A percentile compares a stretch with the other conserved stretches of the same genome.
Evolutionary conservation across 2,797 vertebrate genomes (phyloP).

Genomic region (Cyclura pinguis): DNA sequence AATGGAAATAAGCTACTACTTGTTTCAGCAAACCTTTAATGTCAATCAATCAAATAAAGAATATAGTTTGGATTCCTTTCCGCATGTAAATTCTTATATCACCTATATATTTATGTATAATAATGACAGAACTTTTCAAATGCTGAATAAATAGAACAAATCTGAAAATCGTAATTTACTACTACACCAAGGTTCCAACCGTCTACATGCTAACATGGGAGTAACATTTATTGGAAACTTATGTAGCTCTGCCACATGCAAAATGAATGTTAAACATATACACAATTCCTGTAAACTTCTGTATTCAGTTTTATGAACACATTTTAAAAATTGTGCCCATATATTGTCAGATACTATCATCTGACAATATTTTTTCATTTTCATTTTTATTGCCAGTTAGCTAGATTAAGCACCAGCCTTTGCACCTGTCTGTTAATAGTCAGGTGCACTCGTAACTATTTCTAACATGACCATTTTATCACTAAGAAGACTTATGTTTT

Average conservation of each 20-base stretch:
- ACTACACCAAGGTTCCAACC: neutral
- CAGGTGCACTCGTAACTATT: neutral
- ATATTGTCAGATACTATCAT: neutral
- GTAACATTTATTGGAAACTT: neutral
- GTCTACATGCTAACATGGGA: neutral
- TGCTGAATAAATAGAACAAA: neutral
- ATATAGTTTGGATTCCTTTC: constrained; percentile 23
- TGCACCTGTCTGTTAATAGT: constrained; percentile 7
- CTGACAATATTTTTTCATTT: neutral
- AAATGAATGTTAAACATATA: neutral
- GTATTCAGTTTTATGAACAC: neutral
- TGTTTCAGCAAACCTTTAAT: constrained; percentile 73
- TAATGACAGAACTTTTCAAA: neutral
- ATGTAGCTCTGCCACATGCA: neutral
- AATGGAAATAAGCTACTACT: constrained; percentile 73
- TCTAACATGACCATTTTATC: constrained; percentile 19
- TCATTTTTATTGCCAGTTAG: constrained; percentile 43
- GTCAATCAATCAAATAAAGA: constrained; percentile 72
- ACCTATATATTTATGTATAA: constrained; percentile 22
- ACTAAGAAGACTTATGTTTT: constrained; percentile 1
- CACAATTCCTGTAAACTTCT: neutral
- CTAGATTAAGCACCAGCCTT: constrained; percentile 28
- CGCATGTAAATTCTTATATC: constrained; percentile 48
- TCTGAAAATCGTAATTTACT: neutral
- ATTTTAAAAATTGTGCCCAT: neutral